Evolutionary conservation across 2,888 invertebrate genomes (phyloP).

Genomic region (Caenorhabditis japonica): DNA sequence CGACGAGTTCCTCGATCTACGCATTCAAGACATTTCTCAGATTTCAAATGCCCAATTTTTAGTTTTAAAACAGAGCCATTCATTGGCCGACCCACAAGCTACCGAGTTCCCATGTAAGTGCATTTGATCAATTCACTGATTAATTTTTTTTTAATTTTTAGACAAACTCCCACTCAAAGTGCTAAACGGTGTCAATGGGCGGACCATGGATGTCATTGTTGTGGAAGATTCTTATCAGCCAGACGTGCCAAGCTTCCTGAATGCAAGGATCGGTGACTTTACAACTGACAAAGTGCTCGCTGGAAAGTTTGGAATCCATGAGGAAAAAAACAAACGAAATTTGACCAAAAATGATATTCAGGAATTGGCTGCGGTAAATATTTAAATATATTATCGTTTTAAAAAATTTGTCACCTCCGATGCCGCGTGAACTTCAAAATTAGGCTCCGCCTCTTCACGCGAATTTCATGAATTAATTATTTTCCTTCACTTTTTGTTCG

Average conservation of each 20-base stretch:
- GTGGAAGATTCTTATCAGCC: constrained; percentile 54
- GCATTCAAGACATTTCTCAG: constrained; percentile 61
- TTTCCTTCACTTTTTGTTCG: no score
- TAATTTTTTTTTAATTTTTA: constrained; percentile 19
- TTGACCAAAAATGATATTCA: constrained; percentile 63
- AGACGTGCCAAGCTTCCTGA: constrained; percentile 34
- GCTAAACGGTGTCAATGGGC: constrained; percentile 71
- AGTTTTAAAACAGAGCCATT: constrained; percentile 64
- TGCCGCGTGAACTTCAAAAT: no score
- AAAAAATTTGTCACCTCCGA: no score
- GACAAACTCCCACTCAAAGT: constrained; percentile 54
- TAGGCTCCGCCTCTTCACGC: no score
- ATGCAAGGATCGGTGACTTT: constrained; percentile 34
- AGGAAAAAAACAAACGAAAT: constrained; percentile 19
- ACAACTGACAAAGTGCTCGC: constrained; percentile 24
- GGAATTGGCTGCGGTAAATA: constrained; percentile 63
- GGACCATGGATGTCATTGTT: constrained; percentile 66
- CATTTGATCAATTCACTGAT: no score
- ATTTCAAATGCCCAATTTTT: constrained; percentile 67
- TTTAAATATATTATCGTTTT: no score
- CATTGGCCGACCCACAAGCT: constrained; percentile 50
- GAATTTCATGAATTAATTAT: no score
- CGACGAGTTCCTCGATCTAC: constrained; percentile 68
- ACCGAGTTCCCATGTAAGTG: constrained; percentile 48
- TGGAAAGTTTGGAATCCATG: constrained; percentile 14